A percentile compares a stretch with the other conserved stretches of the same genome.
Conservation (phyloP, 2,888 invertebrate genomes). For the Suillia variegata region DNA sequence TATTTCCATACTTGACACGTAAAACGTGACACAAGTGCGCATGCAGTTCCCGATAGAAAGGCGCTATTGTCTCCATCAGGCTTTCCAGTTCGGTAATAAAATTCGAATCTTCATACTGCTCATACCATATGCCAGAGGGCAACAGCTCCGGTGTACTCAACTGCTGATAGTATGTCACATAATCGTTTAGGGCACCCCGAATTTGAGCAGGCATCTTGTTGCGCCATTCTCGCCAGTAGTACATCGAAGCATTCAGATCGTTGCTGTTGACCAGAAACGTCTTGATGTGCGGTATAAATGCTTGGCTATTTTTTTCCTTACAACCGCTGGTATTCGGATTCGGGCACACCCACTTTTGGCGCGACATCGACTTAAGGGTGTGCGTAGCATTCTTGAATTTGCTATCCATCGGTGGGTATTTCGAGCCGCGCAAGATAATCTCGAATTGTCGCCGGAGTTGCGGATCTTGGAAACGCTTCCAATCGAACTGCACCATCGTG, state of each 20-base stretch:
- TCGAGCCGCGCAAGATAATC: conserved; percentile 35
- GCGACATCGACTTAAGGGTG: conserved; percentile 33
- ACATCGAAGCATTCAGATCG: conserved; percentile 37
- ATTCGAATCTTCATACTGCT: conserved; percentile 37
- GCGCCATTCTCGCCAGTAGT: conserved; percentile 44
- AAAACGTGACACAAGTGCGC: conserved; percentile 76
- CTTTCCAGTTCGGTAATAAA: conserved; percentile 35
- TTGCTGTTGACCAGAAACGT: conserved; percentile 38
- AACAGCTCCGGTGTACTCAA: conserved; percentile 29
- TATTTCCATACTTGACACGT: conserved; percentile 70
- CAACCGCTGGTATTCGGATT: conserved; percentile 23
- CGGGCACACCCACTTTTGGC: conserved; percentile 33
- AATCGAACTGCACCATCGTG: conserved; percentile 33
- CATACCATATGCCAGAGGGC: conserved; percentile 40
- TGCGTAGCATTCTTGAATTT: conserved; percentile 36
- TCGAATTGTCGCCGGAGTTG: conserved; percentile 35
- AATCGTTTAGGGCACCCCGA: conserved; percentile 34
- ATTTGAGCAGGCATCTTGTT: conserved; percentile 36
- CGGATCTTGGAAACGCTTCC: conserved; percentile 33
- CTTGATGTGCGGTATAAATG: conserved; percentile 43
- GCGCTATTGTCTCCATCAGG: conserved; percentile 67
- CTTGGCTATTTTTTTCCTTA: too few species aligned
- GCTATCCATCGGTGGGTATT: conserved; percentile 34
- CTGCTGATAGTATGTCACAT: conserved; percentile 36
- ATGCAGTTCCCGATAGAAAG: conserved; percentile 79